These are phyloP conservation scores for Cerceris rybyensis DNA, from an alignment of 2,888 invertebrate genomes.

Conservation along the genomic window DNA sequence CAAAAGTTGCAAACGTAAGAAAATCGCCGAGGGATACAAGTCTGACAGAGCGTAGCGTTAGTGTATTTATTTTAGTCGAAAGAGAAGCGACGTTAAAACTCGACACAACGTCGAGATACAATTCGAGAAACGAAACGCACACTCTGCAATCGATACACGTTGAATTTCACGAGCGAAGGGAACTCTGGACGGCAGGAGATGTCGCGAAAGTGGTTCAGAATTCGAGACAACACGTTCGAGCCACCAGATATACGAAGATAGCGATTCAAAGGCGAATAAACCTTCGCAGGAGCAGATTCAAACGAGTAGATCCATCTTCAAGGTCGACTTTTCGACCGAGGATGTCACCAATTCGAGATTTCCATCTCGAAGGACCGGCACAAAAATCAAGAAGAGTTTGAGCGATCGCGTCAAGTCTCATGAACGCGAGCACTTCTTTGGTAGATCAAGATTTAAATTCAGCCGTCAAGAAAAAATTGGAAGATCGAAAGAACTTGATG, in stretches of 20 bases:
- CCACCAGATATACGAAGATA: conserved; percentile 76
- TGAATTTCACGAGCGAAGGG: conserved; percentile 10
- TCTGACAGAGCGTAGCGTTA: conserved; percentile 5
- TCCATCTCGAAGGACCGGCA: conserved; percentile 9
- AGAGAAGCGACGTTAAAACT: background rate
- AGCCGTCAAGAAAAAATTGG: conserved; percentile 13
- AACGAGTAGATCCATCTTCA: conserved; percentile 12
- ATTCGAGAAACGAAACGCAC: background rate
- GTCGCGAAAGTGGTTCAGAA: conserved; percentile 70
- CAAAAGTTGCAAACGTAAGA: background rate
- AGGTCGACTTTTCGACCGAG: conserved; percentile 9
- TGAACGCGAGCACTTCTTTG: background rate
- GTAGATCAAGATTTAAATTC: conserved; percentile 27
- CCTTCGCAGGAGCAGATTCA: conserved; percentile 1
- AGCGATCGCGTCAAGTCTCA: conserved; percentile 53
- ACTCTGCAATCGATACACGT: background rate
- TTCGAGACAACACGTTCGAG: conserved; percentile 68
- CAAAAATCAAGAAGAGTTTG: conserved; percentile 50
- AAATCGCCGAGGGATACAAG: background rate
- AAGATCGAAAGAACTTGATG: background rate
- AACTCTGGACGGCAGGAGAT: conserved; percentile 76
- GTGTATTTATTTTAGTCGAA: conserved; percentile 2
- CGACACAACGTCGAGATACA: conserved; percentile 20
- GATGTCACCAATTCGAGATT: conserved; percentile 30
- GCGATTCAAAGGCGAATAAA: conserved; percentile 37